Percentiles rank a stretch among this genome's conserved stretches.
phyloP scores from a whole-genome alignment of 2,113 vertebrate species.

The Leucopsar rothschildi region DNA sequence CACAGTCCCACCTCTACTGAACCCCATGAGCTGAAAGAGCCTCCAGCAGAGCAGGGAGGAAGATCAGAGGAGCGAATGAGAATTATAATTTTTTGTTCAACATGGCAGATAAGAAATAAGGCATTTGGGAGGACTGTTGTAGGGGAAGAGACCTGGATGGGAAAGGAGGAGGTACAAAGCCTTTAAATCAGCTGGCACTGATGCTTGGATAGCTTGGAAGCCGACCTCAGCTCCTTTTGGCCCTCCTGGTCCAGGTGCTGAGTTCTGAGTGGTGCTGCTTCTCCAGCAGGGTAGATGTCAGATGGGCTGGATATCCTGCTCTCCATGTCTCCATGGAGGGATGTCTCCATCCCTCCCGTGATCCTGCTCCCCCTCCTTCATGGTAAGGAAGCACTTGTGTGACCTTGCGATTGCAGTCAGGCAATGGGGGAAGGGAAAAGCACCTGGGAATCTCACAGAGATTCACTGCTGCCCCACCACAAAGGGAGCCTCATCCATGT shows the following conservation, averaged over 20 bases:
- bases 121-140: neutral
- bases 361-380: neutral
- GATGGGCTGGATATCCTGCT: neutral
- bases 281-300: neutral
- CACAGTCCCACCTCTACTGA: fast-evolving
- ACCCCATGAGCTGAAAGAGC: fast-evolving
- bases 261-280: neutral
- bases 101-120: neutral
- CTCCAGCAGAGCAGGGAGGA: neutral
- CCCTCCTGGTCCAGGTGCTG: neutral
- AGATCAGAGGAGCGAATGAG: fast-evolving
- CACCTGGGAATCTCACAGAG: neutral
- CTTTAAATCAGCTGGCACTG: neutral
- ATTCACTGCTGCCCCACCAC: neutral
- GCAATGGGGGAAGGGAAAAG: neutral
- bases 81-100: neutral
- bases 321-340: neutral
- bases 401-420: neutral
- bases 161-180: neutral
- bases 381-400: neutral
- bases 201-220: neutral
- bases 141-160: neutral
- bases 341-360: fast-evolving
- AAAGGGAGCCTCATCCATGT: neutral
- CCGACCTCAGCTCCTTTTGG: neutral